Base-by-base conservation (phyloP, 1,140 invertebrate species). In the Drosophila athabasca region DNA sequence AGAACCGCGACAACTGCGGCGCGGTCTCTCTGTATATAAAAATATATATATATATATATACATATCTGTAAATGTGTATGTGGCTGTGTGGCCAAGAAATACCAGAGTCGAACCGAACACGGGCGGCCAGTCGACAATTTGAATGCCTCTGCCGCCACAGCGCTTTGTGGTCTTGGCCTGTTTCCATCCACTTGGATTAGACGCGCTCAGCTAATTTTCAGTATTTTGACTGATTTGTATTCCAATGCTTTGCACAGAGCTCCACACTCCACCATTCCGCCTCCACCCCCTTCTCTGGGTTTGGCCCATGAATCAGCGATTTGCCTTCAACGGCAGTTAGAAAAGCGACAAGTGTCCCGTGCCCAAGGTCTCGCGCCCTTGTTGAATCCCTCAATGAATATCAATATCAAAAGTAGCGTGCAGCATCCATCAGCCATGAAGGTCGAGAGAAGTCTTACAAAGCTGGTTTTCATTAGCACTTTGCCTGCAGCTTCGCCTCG, bases 201-300 rank as follows among this genome's bases (percentile, higher is more conserved):
- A 77, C 62, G 55, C 69, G 82, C 79, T 79, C 29, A 74, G 62
- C 46, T 70, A 76, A 79, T 79, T 76, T 68, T 26, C 57, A 77
- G 55, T 58, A 68, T 52, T 73, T 79, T 69, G 53, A 58, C 52
- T 69, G 83, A 79, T 79, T 82, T 58, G 62, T 76, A 79, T 80
- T 59, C 71, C 49, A 72, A 66, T 68, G 65, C 52, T 48, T 45
- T 52, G 52, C 45, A 8, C 59, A 24, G 29, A 48, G 15, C n/a
- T 69, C 29, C 31, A 9, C 52, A 5, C 11, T 50, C 31, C 31
- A 35, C 31, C 31, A 19, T 1, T 19, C 29, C 39, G 17, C 43
- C 35, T 1, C 29, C 39, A 24, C 29, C 26, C 41, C 17, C 26
- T 9, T 11, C 24, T 13, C 54, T 26, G 31, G 41, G 55, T 29